Evolutionary conservation across 2,797 vertebrate species (phyloP), one percentile per base, ranked within the genome.

Genomic region (Sebastolobus alascanus): DNA sequence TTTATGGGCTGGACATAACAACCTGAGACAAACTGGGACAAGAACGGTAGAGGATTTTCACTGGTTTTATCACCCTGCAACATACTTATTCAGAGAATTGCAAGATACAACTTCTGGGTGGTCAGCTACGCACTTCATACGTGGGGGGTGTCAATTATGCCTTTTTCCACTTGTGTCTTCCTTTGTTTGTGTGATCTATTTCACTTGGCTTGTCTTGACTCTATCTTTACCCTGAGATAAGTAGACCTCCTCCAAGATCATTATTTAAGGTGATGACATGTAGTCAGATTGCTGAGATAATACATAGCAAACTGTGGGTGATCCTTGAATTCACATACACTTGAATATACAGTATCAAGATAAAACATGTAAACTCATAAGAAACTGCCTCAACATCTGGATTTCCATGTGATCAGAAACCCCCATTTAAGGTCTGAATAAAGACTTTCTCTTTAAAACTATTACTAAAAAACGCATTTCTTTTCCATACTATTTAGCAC

Each of bases 1-100:
- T 88, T 89, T 61, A 81, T 79, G 13, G 31, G 4, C 14, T 75
- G 25, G 59, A 68, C 55, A 63, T 84, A 65, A 73, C 73, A 83
- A 82, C 60, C n/a, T 76, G 8, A 73, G 61, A 56, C 12, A 59
- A 80, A 56, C 52, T 33, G 43, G 5, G 40, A 68, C 60, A 77
- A 14, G 56, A 38, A 67, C 3, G 2, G 1, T 27, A 29, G 12
- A 69, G 22, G 31, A 46, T 63, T 31, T 52, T 18, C 27, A 31
- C 3, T 46, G 27, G 29, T 59, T 61, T 27, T 50, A 31, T 80
- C n/a, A 56, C 12, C 27, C 18, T 18, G 12, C 37, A 65, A n/a
- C 7, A 33, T 66, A 37, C 9, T 46, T 72, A 38, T 59, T 61
- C 33, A 16, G 37, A 75, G 52, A 5, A 54, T 22, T 59, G 35